These are phyloP conservation scores for Drosophila pruinosa DNA, from an alignment of 1,140 invertebrate species.

Conservation along the genomic window DNA sequence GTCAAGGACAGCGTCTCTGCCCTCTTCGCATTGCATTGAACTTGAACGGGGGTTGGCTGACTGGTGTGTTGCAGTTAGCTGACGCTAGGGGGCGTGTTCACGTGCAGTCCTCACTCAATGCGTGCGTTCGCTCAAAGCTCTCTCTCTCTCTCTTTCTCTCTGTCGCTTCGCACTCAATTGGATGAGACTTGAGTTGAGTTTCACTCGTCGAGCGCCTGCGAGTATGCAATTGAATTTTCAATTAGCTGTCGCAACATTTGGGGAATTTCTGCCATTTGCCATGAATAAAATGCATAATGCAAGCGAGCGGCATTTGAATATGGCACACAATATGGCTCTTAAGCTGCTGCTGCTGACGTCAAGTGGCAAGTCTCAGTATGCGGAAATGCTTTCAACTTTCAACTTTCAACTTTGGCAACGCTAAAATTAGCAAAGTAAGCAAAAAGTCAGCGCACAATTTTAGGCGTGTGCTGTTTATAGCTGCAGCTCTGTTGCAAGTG, in stretches of 20 bases:
- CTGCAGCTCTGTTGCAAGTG: slow-evolving; percentile 20
- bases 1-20: slow-evolving; percentile 58
- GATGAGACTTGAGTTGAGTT: slow-evolving; percentile 23
- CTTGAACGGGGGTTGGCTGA: slow-evolving; percentile 63
- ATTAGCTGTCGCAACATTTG: slow-evolving; percentile 21
- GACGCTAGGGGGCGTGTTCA: slow-evolving; percentile 61
- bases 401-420: slow-evolving; percentile 50
- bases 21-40: slow-evolving; percentile 63
- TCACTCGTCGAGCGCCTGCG: slow-evolving; percentile 29
- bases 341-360: slow-evolving; percentile 60
- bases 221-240: slow-evolving; percentile 56
- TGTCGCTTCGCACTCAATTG: slow-evolving; percentile 11
- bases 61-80: slow-evolving; percentile 34
- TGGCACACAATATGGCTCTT: slow-evolving; percentile 39
- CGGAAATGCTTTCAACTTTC: slow-evolving; percentile 64
- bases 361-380: slow-evolving; percentile 2
- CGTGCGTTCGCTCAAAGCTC: slow-evolving; percentile 17
- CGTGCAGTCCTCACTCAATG: slow-evolving; percentile 8
- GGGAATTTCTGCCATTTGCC: not conserved
- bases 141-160: not conserved
- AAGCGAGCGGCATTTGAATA: slow-evolving; percentile 62
- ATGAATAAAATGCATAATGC: slow-evolving; percentile 60
- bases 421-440: slow-evolving; percentile 54
- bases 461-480: not conserved
- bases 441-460: slow-evolving; percentile 19